Conservation (phyloP, 2,888 invertebrate species). For the Cenopis cana region DNA sequence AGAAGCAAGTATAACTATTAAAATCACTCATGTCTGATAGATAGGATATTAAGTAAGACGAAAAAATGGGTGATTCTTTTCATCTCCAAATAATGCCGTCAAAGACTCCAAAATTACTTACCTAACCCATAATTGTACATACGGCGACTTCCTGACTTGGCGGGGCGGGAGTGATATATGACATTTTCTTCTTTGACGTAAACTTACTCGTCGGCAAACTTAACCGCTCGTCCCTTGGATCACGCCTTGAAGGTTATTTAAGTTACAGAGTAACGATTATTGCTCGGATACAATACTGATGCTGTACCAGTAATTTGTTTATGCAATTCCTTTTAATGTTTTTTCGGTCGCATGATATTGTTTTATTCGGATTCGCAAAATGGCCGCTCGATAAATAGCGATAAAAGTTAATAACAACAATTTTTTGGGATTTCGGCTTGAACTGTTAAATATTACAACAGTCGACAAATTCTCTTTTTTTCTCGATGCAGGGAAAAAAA, state of each 20-base stretch:
- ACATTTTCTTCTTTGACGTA: too few relatives aligned
- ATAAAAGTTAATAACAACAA: slow-evolving; percentile 31
- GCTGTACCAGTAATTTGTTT: slow-evolving; percentile 77
- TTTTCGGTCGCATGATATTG: slow-evolving; percentile 44
- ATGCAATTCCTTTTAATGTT: slow-evolving; percentile 50
- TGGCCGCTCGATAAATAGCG: slow-evolving; percentile 32
- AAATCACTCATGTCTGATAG: too few relatives aligned
- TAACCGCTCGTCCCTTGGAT: slow-evolving; percentile 49
- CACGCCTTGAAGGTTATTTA: slow-evolving; percentile 65
- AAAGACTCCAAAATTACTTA: too few relatives aligned
- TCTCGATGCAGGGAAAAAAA: background rate
- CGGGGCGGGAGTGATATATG: too few relatives aligned
- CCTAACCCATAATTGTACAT: too few relatives aligned
- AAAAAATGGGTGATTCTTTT: too few relatives aligned
- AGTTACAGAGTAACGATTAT: slow-evolving; percentile 79
- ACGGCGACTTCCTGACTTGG: too few relatives aligned
- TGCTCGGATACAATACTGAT: slow-evolving; percentile 75
- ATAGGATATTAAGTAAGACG: too few relatives aligned
- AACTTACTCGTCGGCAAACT: too few relatives aligned
- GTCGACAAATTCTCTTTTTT: background rate
- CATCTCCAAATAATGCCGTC: too few relatives aligned
- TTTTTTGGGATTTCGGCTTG: slow-evolving; percentile 3
- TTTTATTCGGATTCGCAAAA: slow-evolving; percentile 32
- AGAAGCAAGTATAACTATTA: too few relatives aligned
- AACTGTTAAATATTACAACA: background rate